phyloP scores from a whole-genome alignment of 2,797 vertebrate genomes.

The Eidolon dupreanum region DNA sequence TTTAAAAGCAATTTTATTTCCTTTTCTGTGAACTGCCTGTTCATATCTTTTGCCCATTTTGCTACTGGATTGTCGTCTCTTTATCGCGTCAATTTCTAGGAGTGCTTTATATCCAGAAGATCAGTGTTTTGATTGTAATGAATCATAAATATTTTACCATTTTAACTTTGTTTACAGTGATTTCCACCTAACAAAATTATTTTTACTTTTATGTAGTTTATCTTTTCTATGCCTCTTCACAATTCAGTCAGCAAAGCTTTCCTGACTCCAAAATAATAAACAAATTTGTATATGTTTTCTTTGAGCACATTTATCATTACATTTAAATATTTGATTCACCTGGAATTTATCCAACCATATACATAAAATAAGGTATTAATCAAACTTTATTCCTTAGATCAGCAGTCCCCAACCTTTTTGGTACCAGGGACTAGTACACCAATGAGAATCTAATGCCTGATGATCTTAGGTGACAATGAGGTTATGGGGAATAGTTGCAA shows the following conservation, averaged over 20 bases:
- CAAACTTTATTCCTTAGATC: neutral
- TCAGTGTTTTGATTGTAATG: slow-evolving; percentile 18
- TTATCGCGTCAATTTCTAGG: neutral
- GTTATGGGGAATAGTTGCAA: too few relatives aligned
- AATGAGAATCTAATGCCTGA: too few relatives aligned
- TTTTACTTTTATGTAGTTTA: slow-evolving; percentile 29
- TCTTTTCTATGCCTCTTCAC: neutral
- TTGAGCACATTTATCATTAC: neutral
- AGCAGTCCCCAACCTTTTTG: too few relatives aligned
- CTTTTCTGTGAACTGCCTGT: neutral
- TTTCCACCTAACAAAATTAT: slow-evolving; percentile 6
- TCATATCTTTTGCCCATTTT: neutral
- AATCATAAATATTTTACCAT: neutral
- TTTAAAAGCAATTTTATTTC: neutral
- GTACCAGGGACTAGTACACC: too few relatives aligned
- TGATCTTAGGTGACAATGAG: too few relatives aligned
- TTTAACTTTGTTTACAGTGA: slow-evolving; percentile 21
- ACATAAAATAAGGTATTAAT: neutral
- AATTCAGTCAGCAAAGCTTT: neutral
- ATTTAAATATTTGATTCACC: slow-evolving; percentile 33
- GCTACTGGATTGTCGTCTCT: neutral
- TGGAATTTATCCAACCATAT: slow-evolving; percentile 8
- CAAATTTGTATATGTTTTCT: neutral
- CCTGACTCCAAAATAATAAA: slow-evolving; percentile 23
- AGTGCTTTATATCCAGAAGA: neutral